Evolutionary conservation across 2,888 invertebrate genomes (phyloP).

Genomic region (Meghimatium bilineatum): DNA sequence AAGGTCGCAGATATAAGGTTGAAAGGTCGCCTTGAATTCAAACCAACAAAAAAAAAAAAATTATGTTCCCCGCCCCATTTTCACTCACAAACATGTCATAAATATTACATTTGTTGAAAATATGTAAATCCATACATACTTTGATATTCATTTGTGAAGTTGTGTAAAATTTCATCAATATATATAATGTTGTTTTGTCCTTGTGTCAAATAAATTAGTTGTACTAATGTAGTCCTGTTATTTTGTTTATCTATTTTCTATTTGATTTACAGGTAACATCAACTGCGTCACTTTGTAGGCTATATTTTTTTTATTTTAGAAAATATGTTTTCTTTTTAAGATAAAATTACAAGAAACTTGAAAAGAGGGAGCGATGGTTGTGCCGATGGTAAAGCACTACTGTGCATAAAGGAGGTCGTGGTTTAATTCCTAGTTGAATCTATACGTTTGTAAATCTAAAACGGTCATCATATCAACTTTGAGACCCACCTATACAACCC

Average conservation of each 20-base stretch:
- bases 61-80: too few relatives aligned
- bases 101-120: background rate
- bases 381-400: too few relatives aligned
- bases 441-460: too few relatives aligned
- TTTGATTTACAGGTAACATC: background rate
- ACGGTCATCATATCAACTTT: too few relatives aligned
- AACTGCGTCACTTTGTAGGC: background rate
- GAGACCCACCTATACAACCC: too few relatives aligned
- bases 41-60: background rate
- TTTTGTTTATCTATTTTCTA: background rate
- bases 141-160: conserved; percentile 1
- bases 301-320: background rate
- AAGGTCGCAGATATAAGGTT: too few relatives aligned
- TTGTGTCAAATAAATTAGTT: conserved; percentile 5
- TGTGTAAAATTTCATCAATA: background rate
- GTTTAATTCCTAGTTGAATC: too few relatives aligned
- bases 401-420: too few relatives aligned
- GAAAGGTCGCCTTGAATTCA: too few relatives aligned
- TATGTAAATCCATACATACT: background rate
- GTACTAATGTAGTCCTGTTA: background rate
- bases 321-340: background rate
- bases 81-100: background rate
- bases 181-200: conserved; percentile 28
- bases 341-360: too few relatives aligned
- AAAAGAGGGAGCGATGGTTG: too few relatives aligned